Percentiles rank a stretch among this genome's conserved stretches.
These are phyloP conservation scores for Aphodius sticticus DNA, from an alignment of 2,888 invertebrate genomes.

Conservation along the genomic window DNA sequence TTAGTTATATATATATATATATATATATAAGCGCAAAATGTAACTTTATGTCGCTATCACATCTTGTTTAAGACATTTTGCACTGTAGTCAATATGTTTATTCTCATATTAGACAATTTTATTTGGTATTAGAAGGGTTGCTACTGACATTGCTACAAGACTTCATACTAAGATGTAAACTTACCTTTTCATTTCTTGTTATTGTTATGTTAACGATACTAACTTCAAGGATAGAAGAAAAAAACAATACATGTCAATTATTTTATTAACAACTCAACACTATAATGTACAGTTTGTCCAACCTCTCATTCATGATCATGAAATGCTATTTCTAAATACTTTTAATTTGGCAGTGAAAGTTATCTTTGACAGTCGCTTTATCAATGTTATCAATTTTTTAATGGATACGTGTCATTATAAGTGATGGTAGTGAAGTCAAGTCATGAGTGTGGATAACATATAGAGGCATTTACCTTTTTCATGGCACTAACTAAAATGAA, in stretches of 20 bases:
- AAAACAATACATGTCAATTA: conserved; percentile 23
- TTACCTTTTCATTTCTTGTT: no score
- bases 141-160: no score
- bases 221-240: background rate
- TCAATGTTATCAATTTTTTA: background rate
- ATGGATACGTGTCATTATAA: background rate
- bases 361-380: background rate
- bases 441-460: background rate
- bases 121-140: no score
- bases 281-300: conserved; percentile 36
- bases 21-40: no score
- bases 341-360: conserved; percentile 32
- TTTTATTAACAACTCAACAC: conserved; percentile 39
- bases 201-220: no score
- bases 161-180: no score
- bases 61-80: no score
- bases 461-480: background rate
- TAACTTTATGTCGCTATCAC: no score
- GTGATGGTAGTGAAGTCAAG: background rate
- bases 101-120: no score
- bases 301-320: conserved; percentile 30
- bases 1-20: no score
- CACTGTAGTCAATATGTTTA: no score
- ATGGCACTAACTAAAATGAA: conserved; percentile 4
- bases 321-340: conserved; percentile 11